Conservation (phyloP, 2,113 vertebrate genomes). For the Eclectus roratus region DNA sequence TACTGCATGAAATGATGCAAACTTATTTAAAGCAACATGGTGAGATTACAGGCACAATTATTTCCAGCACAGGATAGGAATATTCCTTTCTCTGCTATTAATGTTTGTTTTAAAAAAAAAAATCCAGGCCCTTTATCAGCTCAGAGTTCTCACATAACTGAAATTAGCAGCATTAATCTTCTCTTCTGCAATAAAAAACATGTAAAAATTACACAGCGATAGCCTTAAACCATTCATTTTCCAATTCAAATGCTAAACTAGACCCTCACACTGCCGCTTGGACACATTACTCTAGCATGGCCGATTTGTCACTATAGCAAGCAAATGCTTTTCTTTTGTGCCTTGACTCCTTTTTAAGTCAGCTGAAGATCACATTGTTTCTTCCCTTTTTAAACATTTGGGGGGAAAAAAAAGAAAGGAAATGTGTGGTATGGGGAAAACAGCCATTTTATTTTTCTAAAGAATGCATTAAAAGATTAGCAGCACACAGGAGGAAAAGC, state of each 20-base stretch:
- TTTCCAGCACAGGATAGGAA: conserved; percentile 19
- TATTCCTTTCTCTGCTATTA: conserved; percentile 18
- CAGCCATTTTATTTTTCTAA: conserved; percentile 61
- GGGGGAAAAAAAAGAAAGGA: neutral
- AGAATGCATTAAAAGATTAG: conserved; percentile 60
- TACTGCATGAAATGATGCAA: conserved; percentile 12
- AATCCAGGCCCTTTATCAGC: conserved; percentile 29
- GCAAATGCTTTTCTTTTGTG: conserved; percentile 56
- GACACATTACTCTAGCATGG: conserved; percentile 33
- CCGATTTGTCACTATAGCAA: conserved; percentile 23
- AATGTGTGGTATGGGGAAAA: neutral
- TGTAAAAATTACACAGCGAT: conserved; percentile 48
- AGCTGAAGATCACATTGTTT: conserved; percentile 53
- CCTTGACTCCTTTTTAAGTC: conserved; percentile 65
- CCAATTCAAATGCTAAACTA: conserved; percentile 69
- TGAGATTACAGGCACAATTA: conserved; percentile 50
- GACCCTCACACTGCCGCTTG: conserved; percentile 40
- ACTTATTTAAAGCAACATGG: neutral
- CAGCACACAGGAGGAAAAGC: conserved; percentile 14
- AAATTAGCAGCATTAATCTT: conserved; percentile 75
- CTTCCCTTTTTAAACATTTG: conserved; percentile 44
- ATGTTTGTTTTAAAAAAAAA: conserved; percentile 52
- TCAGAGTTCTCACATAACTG: conserved; percentile 47
- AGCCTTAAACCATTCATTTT: conserved; percentile 58
- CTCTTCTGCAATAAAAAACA: conserved; percentile 53